Percentiles rank a stretch among this genome's conserved stretches.
Conservation (phyloP, 2,797 vertebrate species). For the Gallinago stenura region DNA sequence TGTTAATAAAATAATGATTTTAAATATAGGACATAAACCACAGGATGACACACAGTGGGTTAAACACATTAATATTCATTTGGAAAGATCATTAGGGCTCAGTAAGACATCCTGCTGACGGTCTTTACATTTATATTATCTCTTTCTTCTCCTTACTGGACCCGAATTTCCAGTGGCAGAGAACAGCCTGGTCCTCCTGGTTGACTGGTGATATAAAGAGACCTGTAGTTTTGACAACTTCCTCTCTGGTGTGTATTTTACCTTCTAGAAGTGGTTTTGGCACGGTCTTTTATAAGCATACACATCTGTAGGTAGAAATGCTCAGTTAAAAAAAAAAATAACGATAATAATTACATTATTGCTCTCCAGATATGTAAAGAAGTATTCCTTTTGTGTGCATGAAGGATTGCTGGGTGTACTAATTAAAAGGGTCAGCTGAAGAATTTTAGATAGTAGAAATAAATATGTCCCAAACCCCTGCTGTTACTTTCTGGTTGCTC, state of each 20-base stretch:
- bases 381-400: not conserved
- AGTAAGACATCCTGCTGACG: not conserved
- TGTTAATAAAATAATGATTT: not conserved
- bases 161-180: not conserved
- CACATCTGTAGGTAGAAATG: not conserved
- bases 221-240: not conserved
- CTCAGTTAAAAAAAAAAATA: not conserved
- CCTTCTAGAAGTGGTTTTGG: not conserved
- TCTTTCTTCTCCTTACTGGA: not conserved
- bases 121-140: not conserved
- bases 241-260: not conserved
- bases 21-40: not conserved
- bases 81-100: not conserved
- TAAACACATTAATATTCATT: slow-evolving; percentile 12
- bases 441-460: not conserved
- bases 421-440: not conserved
- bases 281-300: not conserved
- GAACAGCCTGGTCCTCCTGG: not conserved
- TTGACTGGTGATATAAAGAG: not conserved
- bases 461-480: not conserved
- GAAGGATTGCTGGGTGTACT: not conserved
- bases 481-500: not conserved
- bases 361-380: not conserved
- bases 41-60: not conserved
- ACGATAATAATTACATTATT: not conserved